Evolutionary conservation across 2,797 vertebrate species (phyloP).

Genomic region (Karalla daura): DNA sequence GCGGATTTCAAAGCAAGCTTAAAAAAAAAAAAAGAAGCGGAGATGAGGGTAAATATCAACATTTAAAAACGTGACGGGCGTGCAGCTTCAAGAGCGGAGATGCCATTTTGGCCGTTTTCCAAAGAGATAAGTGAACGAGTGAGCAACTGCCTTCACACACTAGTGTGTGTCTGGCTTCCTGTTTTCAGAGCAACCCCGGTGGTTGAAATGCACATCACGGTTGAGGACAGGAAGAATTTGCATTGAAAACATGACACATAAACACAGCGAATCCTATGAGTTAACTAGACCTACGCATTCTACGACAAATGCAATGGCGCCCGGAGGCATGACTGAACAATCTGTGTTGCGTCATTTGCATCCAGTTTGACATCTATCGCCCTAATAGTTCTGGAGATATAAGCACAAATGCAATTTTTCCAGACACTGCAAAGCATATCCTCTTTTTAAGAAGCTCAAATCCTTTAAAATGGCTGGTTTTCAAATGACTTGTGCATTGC

Average conservation of each 20-base stretch:
- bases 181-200: conserved; percentile 77
- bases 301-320: too few relatives aligned
- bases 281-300: conserved; percentile 60
- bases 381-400: too few relatives aligned
- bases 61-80: conserved; percentile 71
- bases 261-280: conserved; percentile 54
- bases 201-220: conserved; percentile 77
- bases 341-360: too few relatives aligned
- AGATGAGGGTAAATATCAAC: conserved; percentile 73
- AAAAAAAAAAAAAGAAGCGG: conserved; percentile 44
- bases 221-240: conserved; percentile 79
- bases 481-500: too few relatives aligned
- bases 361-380: too few relatives aligned
- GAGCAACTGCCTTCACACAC: conserved; percentile 78
- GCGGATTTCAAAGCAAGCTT: conserved; percentile 72
- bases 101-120: conserved; percentile 67
- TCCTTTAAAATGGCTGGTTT: too few relatives aligned
- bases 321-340: too few relatives aligned
- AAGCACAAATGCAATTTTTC: too few relatives aligned
- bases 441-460: too few relatives aligned
- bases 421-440: too few relatives aligned
- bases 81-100: conserved; percentile 79
- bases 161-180: conserved; percentile 83
- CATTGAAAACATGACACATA: conserved; percentile 52
- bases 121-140: conserved; percentile 65